Percentiles rank a stretch among this genome's conserved stretches.
Evolutionary conservation across 1,140 invertebrate species (phyloP).

Genomic region (Drosophila subpulchrella): DNA sequence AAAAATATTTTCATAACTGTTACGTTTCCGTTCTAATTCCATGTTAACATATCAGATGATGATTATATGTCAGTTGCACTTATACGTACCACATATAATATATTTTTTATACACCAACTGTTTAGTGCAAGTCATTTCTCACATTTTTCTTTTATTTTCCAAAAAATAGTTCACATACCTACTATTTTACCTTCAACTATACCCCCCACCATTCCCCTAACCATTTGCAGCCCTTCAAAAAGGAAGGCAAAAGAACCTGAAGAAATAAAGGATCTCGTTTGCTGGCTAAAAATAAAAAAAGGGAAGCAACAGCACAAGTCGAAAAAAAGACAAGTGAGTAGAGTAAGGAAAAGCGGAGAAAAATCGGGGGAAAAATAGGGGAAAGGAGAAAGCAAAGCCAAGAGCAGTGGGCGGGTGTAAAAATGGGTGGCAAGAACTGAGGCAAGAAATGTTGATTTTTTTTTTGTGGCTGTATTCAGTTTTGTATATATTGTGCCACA

Average conservation of each 20-base stretch:
- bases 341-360: slow-evolving; percentile 2
- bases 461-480: slow-evolving; percentile 40
- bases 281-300: slow-evolving; percentile 26
- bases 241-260: slow-evolving; percentile 13
- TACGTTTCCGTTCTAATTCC: too few species aligned
- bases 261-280: slow-evolving; percentile 46
- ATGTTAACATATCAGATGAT: not conserved
- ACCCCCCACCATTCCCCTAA: not conserved
- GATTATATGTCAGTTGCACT: not conserved
- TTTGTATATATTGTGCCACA: slow-evolving; percentile 66
- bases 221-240: slow-evolving; percentile 35
- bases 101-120: not conserved
- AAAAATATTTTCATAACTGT: too few species aligned
- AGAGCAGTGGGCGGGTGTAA: slow-evolving; percentile 14
- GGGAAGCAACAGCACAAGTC: slow-evolving; percentile 25
- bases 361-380: not conserved
- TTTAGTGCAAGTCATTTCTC: slow-evolving; percentile 25
- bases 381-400: slow-evolving; percentile 23
- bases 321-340: slow-evolving; percentile 6
- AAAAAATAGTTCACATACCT: slow-evolving; percentile 34
- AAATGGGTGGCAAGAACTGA: slow-evolving; percentile 26
- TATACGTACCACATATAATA: not conserved
- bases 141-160: slow-evolving; percentile 5
- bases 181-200: not conserved
- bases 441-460: slow-evolving; percentile 66